Conservation (phyloP, 1,140 invertebrate species). For the Telenomus remus region DNA sequence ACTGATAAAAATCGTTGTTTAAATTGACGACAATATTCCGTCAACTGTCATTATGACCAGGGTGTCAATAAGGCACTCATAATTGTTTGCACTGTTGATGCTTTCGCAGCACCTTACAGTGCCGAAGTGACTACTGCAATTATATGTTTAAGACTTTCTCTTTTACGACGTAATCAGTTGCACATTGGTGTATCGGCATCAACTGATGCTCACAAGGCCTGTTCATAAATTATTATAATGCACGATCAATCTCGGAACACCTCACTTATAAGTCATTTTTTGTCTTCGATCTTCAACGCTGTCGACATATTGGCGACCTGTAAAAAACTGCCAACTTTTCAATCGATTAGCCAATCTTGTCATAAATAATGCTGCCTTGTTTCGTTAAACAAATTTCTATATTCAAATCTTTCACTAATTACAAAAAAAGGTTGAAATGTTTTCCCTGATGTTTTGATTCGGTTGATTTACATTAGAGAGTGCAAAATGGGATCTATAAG, state of each 20-base stretch:
- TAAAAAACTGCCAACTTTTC: too few relatives aligned
- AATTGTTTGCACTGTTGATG: constrained; percentile 45
- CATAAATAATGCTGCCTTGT: too few relatives aligned
- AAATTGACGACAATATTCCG: constrained; percentile 20
- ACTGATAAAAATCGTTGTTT: constrained; percentile 39
- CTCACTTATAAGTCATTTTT: constrained; percentile 17
- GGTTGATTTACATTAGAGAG: not conserved
- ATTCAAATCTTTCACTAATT: too few relatives aligned
- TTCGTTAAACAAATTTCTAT: too few relatives aligned
- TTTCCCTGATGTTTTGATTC: not conserved
- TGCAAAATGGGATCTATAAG: not conserved
- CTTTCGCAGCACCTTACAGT: constrained; percentile 32
- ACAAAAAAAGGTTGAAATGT: too few relatives aligned
- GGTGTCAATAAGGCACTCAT: constrained; percentile 44
- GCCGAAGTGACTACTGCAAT: constrained; percentile 52
- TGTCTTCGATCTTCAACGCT: not conserved
- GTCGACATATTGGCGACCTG: constrained; percentile 15
- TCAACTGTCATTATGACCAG: constrained; percentile 32
- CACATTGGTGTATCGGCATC: constrained; percentile 34
- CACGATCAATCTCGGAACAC: constrained; percentile 29
- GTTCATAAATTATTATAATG: constrained; percentile 56
- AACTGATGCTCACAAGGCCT: constrained; percentile 30
- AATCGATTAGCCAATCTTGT: too few relatives aligned
- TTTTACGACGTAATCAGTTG: constrained; percentile 57
- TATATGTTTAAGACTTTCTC: constrained; percentile 57